These are phyloP conservation scores for Eledone cirrhosa DNA, from an alignment of 2,888 invertebrate species.

Conservation along the genomic window DNA sequence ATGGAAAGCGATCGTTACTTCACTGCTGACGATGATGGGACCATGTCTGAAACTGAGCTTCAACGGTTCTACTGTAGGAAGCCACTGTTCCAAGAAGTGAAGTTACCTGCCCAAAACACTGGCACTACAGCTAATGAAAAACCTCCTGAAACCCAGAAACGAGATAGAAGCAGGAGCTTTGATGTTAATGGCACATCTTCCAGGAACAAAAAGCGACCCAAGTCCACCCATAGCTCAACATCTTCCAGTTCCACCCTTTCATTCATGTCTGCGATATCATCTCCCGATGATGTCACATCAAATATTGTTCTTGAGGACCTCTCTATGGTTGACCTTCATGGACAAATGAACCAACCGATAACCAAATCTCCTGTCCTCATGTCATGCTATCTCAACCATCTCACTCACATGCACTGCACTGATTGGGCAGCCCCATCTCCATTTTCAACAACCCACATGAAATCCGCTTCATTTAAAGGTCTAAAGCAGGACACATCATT, in stretches of 20 bases:
- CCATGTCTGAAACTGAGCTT: conserved; percentile 27
- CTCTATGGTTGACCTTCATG: conserved; percentile 82
- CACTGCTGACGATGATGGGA: conserved; percentile 86
- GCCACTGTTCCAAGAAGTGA: conserved; percentile 21
- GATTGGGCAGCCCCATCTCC: conserved; percentile 65
- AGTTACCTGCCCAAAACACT: neutral
- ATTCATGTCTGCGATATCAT: conserved; percentile 59
- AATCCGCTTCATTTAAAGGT: conserved; percentile 36
- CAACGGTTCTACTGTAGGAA: conserved; percentile 30
- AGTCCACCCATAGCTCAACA: conserved; percentile 7
- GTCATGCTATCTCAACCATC: conserved; percentile 84
- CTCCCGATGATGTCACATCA: conserved; percentile 83
- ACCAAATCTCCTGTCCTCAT: conserved; percentile 92
- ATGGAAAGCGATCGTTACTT: conserved; percentile 80
- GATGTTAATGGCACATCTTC: neutral
- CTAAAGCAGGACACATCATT: conserved; percentile 51
- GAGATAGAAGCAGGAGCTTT: conserved; percentile 22
- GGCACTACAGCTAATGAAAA: neutral
- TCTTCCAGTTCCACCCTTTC: conserved; percentile 46
- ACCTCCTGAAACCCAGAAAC: conserved; percentile 12
- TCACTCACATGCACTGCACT: conserved; percentile 77
- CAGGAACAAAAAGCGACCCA: neutral
- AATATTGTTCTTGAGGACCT: conserved; percentile 49
- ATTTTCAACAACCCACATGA: conserved; percentile 37
- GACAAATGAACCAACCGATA: conserved; percentile 91